Percentiles rank a stretch among this genome's conserved stretches.
Evolutionary conservation across 2,797 vertebrate genomes (phyloP).

Genomic region (Gallinago solitaria): DNA sequence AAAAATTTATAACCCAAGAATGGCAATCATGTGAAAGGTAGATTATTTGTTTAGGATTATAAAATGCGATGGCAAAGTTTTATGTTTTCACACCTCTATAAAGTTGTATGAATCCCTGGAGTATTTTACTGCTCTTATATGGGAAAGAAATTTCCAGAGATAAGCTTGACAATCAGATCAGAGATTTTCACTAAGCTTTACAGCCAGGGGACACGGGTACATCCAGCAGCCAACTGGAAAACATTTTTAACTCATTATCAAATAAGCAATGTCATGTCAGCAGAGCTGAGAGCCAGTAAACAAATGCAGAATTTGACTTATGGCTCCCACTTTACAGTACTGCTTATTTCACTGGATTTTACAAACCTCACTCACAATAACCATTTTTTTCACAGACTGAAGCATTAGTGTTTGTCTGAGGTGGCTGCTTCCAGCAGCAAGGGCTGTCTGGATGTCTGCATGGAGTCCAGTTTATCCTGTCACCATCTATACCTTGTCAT

Average conservation of each 20-base stretch:
- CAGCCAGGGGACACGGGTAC: neutral
- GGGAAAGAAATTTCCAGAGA: neutral
- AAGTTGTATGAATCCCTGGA: neutral
- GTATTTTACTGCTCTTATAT: neutral
- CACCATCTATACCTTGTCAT: neutral
- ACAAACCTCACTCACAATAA: neutral
- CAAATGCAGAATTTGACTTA: neutral
- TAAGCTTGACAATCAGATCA: neutral
- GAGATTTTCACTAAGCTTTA: neutral
- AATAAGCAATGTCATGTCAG: neutral
- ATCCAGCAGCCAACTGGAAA: neutral
- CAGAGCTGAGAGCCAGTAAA: neutral
- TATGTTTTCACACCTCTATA: neutral
- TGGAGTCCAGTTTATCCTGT: neutral
- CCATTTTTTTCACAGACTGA: neutral
- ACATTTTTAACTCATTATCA: neutral
- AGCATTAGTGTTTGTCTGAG: neutral
- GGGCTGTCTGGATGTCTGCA: neutral
- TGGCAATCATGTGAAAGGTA: neutral
- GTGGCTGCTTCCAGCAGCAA: neutral
- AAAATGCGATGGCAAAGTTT: neutral
- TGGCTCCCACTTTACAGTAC: neutral
- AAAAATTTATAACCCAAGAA: neutral
- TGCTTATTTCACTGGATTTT: conserved; percentile 13
- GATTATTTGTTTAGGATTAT: neutral